Percentiles rank a stretch among this genome's conserved stretches.
Conservation (phyloP, 2,888 invertebrate species). For the Caenorhabditis wallacei region DNA sequence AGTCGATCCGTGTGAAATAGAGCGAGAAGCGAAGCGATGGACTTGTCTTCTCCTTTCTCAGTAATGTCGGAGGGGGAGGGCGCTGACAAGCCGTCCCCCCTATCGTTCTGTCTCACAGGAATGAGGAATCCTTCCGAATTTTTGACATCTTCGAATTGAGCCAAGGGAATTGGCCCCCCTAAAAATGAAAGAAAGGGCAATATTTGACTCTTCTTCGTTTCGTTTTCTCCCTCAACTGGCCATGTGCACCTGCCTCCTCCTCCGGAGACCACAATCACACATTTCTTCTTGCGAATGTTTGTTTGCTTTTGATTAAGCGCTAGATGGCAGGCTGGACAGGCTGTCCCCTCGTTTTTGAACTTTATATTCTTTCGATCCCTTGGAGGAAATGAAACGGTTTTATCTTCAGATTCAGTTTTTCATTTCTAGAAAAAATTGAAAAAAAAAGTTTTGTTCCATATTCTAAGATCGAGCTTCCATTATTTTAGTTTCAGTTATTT, state of each 20-base stretch:
- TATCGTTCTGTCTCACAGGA: conserved; percentile 2
- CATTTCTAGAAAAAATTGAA: too few species aligned
- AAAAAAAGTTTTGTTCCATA: too few species aligned
- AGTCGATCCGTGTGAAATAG: conserved; percentile 60
- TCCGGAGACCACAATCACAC: conserved; percentile 21
- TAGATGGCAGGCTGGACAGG: conserved; percentile 49
- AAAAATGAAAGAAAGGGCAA: conserved; percentile 11
- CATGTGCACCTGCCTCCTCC: conserved; percentile 42
- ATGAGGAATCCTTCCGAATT: conserved; percentile 45
- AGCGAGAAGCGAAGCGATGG: conserved; percentile 60
- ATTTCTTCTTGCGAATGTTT: conserved; percentile 28
- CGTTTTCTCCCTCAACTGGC: conserved; percentile 5
- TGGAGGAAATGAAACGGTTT: neutral
- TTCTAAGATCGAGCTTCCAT: too few species aligned
- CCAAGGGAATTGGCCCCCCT: conserved; percentile 17
- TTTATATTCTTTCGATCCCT: conserved; percentile 27
- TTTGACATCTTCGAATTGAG: conserved; percentile 12
- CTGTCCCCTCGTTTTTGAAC: conserved; percentile 32
- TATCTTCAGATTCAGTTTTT: neutral
- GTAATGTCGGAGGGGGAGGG: conserved; percentile 7
- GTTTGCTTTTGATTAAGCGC: conserved; percentile 64
- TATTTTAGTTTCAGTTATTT: neutral
- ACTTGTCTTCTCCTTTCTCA: conserved; percentile 21
- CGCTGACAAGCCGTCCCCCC: conserved; percentile 53
- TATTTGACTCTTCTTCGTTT: conserved; percentile 7